Base-by-base conservation (phyloP, 2,888 invertebrate species). In the Oligia latruncula region DNA sequence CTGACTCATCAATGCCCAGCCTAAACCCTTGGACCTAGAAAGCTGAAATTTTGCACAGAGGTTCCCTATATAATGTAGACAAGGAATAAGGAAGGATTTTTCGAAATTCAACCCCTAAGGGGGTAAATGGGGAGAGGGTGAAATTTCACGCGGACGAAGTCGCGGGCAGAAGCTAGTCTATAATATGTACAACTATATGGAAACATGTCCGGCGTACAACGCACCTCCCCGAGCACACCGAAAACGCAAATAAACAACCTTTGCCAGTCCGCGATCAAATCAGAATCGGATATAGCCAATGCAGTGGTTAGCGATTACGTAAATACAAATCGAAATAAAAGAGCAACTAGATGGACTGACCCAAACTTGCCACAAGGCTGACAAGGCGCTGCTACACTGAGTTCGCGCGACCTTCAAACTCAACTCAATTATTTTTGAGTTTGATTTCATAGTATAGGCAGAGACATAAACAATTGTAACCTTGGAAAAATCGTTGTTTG, bases 211-310 rank as follows among this genome's bases (percentile, higher is more conserved):
- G 49, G 49, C 3, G 13, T 49, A 49, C 49, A 49, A 49, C 49
- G 49, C 13, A 49, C 49, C 13, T 13, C 46, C 49, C 70, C 67
- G 17, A 67, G 20, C 49, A 52, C 70, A 3, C 70, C 52, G 46
- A 46, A 67, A 46, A 67, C 67, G 46, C 67, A 66, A 67, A 17
- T 17, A 67, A 67, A 67, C 43, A 67, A n/a, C 43, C n/a, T 46
- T 46, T 46, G 40, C 40, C 40, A 43, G 23, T 66, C 66, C 40
- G 23, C 43, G 23, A 23, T 23, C 40, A 66, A 66, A 23, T 43
- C 66, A 0, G 40, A 66, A 23, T 66, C 40, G 13, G 40, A 43
- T 66, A 66, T 66, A 66, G 23, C 66, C 40, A 23, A 66, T 66
- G 66, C 66, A 40, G 40, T 66, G 40, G 66, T 23, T 13, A 43